Conservation (phyloP, 2,113 vertebrate species). For the Notarius lentiginosus region DNA sequence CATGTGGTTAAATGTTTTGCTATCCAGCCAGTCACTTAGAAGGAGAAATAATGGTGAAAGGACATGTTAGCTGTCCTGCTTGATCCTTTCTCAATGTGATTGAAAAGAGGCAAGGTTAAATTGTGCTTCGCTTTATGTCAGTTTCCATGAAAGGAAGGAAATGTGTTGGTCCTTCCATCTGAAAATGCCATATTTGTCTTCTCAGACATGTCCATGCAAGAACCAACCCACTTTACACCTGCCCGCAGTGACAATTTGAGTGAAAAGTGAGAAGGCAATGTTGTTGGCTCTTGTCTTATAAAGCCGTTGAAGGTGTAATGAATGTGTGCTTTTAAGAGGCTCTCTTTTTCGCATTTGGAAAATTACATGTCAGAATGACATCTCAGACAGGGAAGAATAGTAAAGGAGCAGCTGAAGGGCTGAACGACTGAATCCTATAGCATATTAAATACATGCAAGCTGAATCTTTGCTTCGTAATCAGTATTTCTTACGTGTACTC, state of each 20-base stretch:
- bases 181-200: slow-evolving; percentile 64
- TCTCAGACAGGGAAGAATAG: slow-evolving; percentile 13
- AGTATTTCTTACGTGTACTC: slow-evolving; percentile 60
- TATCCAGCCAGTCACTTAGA: slow-evolving; percentile 39
- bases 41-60: slow-evolving; percentile 8
- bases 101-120: slow-evolving; percentile 52
- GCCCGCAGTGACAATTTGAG: slow-evolving; percentile 55
- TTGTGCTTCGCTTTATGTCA: slow-evolving; percentile 40
- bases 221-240: slow-evolving; percentile 32
- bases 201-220: slow-evolving; percentile 62
- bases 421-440: slow-evolving; percentile 27
- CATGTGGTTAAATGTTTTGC: slow-evolving; percentile 34
- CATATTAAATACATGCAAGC: slow-evolving; percentile 64
- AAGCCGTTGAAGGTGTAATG: slow-evolving; percentile 42
- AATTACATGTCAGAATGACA: slow-evolving; percentile 33
- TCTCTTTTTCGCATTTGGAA: slow-evolving; percentile 38
- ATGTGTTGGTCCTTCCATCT: slow-evolving; percentile 71
- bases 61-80: slow-evolving; percentile 34
- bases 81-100: slow-evolving; percentile 46
- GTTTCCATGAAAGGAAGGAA: slow-evolving; percentile 60
- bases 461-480: slow-evolving; percentile 60
- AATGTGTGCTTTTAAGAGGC: slow-evolving; percentile 18
- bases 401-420: slow-evolving; percentile 21
- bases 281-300: slow-evolving; percentile 43
- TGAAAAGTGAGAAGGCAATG: slow-evolving; percentile 40